These are phyloP conservation scores for Rhamphomyia laevipes DNA, from an alignment of 2,888 invertebrate genomes.

Conservation along the genomic window DNA sequence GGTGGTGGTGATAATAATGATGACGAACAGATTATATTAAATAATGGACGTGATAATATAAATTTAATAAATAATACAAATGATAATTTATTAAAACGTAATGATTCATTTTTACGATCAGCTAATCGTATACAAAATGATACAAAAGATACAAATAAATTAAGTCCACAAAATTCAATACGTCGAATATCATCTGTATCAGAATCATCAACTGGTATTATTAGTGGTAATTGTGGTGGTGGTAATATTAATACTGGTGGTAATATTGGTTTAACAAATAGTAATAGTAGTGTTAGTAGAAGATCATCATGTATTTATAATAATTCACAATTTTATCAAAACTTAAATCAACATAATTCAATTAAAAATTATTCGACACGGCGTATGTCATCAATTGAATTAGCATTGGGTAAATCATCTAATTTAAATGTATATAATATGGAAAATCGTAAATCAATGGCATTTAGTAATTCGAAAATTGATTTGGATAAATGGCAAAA, in stretches of 20 bases:
- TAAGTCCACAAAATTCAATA: constrained; percentile 63
- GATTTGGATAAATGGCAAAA: constrained; percentile 37
- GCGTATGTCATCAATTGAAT: constrained; percentile 36
- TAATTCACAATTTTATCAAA: constrained; percentile 35
- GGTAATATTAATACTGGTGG: constrained; percentile 21
- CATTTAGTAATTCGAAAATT: constrained; percentile 34
- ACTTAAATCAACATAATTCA: constrained; percentile 30
- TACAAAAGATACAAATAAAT: constrained; percentile 51
- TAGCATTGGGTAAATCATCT: constrained; percentile 35
- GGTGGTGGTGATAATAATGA: constrained; percentile 43
- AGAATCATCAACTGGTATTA: not conserved
- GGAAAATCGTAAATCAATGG: constrained; percentile 34
- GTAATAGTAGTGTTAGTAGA: constrained; percentile 16
- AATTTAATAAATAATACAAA: constrained; percentile 34
- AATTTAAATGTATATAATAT: constrained; percentile 34
- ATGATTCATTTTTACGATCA: constrained; percentile 47
- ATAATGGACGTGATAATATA: constrained; percentile 62
- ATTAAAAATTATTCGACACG: constrained; percentile 30
- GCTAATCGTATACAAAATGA: constrained; percentile 62
- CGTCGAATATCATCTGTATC: constrained; percentile 27
- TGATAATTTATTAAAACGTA: constrained; percentile 38
- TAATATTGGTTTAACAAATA: constrained; percentile 1
- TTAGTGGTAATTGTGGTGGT: constrained; percentile 17
- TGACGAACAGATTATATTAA: constrained; percentile 43
- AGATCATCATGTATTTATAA: constrained; percentile 35